phyloP scores from a whole-genome alignment of 2,888 invertebrate genomes.

The Arctia plantaginis region DNA sequence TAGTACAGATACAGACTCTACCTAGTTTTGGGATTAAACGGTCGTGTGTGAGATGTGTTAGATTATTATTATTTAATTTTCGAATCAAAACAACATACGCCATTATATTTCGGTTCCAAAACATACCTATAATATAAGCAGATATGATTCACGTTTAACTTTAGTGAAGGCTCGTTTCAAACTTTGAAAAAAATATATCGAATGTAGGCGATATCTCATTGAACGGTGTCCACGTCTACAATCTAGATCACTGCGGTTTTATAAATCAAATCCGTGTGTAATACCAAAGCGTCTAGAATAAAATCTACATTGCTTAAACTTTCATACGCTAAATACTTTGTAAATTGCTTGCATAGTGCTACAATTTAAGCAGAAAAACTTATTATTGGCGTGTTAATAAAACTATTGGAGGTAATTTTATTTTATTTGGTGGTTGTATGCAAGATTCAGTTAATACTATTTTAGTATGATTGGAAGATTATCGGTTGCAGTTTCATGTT shows the following conservation, averaged over 20 bases:
- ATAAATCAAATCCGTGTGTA: neutral
- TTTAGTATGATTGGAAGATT: neutral
- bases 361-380: neutral
- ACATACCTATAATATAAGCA: neutral
- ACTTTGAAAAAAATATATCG: neutral
- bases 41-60: no score
- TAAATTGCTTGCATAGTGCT: neutral
- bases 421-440: neutral
- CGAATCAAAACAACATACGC: constrained; percentile 21
- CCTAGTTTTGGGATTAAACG: no score
- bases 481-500: neutral
- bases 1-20: no score
- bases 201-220: neutral
- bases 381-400: neutral
- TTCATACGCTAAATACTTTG: neutral
- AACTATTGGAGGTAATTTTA: neutral
- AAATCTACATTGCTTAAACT: neutral
- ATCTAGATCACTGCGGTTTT: constrained; percentile 1
- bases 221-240: neutral
- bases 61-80: no score
- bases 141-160: neutral
- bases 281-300: neutral
- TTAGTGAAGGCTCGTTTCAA: constrained; percentile 22
- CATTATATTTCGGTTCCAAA: neutral
- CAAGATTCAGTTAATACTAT: neutral